Evolutionary conservation across 2,797 vertebrate genomes (phyloP), one percentile per base, ranked within the genome.

Genomic region (Podarcis siculus): DNA sequence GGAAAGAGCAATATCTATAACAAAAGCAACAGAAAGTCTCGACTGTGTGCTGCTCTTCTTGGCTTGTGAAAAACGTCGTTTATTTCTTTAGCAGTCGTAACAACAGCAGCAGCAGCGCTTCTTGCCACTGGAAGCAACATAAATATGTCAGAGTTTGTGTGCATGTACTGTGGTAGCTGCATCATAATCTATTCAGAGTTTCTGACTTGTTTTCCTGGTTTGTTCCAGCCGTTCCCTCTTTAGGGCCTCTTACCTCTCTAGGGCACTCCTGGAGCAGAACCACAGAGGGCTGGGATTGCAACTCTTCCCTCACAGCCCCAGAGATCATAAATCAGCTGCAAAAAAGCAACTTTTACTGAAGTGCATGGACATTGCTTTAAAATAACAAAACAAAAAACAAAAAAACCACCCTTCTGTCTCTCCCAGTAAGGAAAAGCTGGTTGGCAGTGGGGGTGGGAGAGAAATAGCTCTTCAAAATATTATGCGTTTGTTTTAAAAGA

Each of bases 251-350:
- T 79, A 88, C 19, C 35, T 89, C 89, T 93, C 87, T 67, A 86
- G 89, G 89, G 82, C 76, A 21, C 72, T 86, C 72, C 27, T 49
- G 49, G 85, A 90, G 25, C 19, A 76, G 79, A 67, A 67, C 83
- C 83, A 83, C 42, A 64, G 86, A 90, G 67, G 85, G 42, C 89
- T 89, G 89, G 64, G 88, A n/a, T 25, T 88, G 55, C 58, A 83
- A 77, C 21, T 73, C 58, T 93, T 93, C 86, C 82, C 90, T 92
- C 88, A 86, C 55, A 89, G 89, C 88, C 87, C 88, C 82, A 30
- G 45, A 90, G 81, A 85, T 58, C 88, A 69, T 93, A 91, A 90
- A 87, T 91, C 92, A 84, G 80, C 87, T 89, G 66, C 85, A 81
- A 87, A 80, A 32, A 89, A 94, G 79, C 19, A 89, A 64, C 84